Conservation (phyloP, 92 coral and sea anemone species). For the Phenganax marumi region DNA sequence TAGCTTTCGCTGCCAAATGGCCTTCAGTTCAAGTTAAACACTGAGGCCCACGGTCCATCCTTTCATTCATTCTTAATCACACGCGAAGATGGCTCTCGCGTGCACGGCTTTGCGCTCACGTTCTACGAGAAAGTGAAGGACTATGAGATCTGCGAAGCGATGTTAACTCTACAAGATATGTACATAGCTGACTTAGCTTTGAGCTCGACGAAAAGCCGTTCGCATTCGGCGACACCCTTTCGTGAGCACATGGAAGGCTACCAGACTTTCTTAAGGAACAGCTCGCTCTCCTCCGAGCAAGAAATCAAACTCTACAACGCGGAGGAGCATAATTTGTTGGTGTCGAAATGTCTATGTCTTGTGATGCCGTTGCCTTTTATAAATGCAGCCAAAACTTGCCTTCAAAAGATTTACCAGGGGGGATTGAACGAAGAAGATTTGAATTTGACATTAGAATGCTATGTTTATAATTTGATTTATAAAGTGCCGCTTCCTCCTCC, state of each 20-base stretch:
- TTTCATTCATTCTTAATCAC: conserved; percentile 92
- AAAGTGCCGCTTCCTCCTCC: conserved; percentile 98
- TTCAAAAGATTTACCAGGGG: conserved; percentile 68
- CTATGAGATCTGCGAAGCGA: conserved; percentile 73
- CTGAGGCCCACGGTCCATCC: conserved; percentile 69
- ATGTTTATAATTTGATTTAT: conserved; percentile 80
- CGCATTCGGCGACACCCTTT: conserved; percentile 61
- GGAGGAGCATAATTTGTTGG: conserved; percentile 69
- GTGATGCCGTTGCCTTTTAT: conserved; percentile 84
- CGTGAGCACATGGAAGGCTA: conserved; percentile 1
- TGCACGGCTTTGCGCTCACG: conserved; percentile 81
- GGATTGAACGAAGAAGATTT: conserved; percentile 61
- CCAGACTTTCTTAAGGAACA: background rate
- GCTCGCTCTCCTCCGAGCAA: conserved; percentile 47
- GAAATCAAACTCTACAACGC: conserved; percentile 60
- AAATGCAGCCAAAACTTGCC: conserved; percentile 70
- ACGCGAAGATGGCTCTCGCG: conserved; percentile 92
- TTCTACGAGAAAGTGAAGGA: conserved; percentile 83
- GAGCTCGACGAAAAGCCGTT: conserved; percentile 61
- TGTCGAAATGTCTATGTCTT: conserved; percentile 77
- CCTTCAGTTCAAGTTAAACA: conserved; percentile 74
- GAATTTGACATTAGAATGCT: conserved; percentile 75
- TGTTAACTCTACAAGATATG: conserved; percentile 90
- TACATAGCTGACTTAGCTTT: conserved; percentile 81
- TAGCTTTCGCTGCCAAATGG: conserved; percentile 92